Percentiles rank a stretch among this genome's conserved stretches.
These are phyloP conservation scores for Caenorhabditis auriculariae DNA, from an alignment of 2,888 invertebrate genomes.

Conservation along the genomic window DNA sequence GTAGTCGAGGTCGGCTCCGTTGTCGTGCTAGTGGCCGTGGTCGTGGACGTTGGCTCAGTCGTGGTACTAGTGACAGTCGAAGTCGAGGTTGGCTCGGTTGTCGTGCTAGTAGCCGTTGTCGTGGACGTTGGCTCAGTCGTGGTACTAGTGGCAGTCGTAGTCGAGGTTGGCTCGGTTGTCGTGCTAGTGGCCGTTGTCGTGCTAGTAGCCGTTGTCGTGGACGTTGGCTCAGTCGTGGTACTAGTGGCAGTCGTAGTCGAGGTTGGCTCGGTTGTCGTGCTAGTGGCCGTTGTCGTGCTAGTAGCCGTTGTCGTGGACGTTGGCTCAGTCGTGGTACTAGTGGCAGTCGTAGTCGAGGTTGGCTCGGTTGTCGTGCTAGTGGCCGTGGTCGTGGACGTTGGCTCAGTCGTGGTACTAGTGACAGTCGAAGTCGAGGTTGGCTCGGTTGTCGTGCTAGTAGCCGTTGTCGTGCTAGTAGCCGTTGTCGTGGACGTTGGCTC, in stretches of 20 bases:
- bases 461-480: conserved; percentile 5
- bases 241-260: conserved; percentile 7
- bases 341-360: conserved; percentile 4
- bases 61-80: conserved; percentile 3
- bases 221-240: conserved; percentile 3
- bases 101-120: conserved; percentile 6
- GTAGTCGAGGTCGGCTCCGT: conserved; percentile 1
- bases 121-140: conserved; percentile 7
- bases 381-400: conserved; percentile 5
- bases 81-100: conserved; percentile 4
- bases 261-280: conserved; percentile 7
- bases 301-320: conserved; percentile 2
- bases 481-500: conserved; percentile 1
- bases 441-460: conserved; percentile 8
- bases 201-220: background rate
- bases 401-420: conserved; percentile 6
- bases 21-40: background rate
- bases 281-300: conserved; percentile 7
- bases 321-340: conserved; percentile 7
- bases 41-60: conserved; percentile 4
- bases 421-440: conserved; percentile 7
- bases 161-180: conserved; percentile 10
- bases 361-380: conserved; percentile 6
- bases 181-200: conserved; percentile 3
- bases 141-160: conserved; percentile 13